These are phyloP conservation scores for Mythimna pallens DNA, from an alignment of 2,888 invertebrate species.

Conservation along the genomic window DNA sequence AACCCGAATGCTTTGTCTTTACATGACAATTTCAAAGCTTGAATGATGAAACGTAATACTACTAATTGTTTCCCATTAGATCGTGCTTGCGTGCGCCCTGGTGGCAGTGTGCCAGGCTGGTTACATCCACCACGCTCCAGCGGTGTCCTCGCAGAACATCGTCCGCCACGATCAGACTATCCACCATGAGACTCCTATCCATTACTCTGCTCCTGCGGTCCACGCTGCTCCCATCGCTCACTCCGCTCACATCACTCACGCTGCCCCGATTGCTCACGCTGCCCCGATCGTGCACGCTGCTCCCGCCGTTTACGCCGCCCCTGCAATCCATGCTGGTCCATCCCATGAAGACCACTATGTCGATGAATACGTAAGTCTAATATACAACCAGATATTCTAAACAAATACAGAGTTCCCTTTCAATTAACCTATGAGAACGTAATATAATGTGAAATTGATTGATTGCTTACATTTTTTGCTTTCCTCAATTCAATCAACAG, in stretches of 20 bases:
- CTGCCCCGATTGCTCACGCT: constrained; percentile 60
- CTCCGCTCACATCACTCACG: constrained; percentile 53
- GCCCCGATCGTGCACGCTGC: constrained; percentile 61
- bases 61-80: constrained; percentile 67
- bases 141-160: constrained; percentile 88
- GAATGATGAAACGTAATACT: background rate
- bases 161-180: constrained; percentile 82
- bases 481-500: background rate
- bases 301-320: constrained; percentile 53
- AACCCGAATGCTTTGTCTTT: background rate
- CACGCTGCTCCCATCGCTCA: constrained; percentile 69
- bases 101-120: constrained; percentile 85
- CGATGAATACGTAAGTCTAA: constrained; percentile 85
- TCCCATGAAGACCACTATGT: constrained; percentile 84
- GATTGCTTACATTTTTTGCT: constrained; percentile 46
- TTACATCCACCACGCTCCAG: constrained; percentile 84
- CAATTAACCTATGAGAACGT: constrained; percentile 31
- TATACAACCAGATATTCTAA: constrained; percentile 7
- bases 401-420: constrained; percentile 7
- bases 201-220: constrained; percentile 73
- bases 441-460: constrained; percentile 43
- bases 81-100: constrained; percentile 80
- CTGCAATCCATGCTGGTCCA: constrained; percentile 55
- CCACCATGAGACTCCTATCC: constrained; percentile 81
- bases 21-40: background rate